phyloP scores from a whole-genome alignment of 2,113 vertebrate species.

The Myotis davidii region DNA sequence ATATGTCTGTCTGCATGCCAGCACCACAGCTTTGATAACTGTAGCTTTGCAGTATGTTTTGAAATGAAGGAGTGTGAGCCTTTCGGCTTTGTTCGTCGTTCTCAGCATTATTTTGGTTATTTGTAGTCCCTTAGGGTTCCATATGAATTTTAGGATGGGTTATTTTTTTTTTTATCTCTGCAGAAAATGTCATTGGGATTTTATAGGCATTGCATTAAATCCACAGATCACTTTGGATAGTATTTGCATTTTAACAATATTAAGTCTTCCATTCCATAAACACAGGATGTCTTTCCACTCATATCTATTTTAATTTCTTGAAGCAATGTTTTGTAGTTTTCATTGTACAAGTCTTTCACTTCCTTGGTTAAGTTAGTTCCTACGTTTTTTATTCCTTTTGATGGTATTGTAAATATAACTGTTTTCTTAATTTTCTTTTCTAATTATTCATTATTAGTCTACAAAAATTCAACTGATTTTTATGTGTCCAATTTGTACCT shows the following conservation, averaged over 20 bases:
- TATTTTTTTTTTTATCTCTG: neutral
- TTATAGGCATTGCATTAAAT: neutral
- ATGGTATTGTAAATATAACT: neutral
- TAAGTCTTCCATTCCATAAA: neutral
- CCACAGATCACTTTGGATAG: neutral
- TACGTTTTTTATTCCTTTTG: neutral
- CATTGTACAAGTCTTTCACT: neutral
- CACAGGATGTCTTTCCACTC: neutral
- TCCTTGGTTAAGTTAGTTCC: neutral
- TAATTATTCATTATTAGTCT: neutral
- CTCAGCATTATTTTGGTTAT: neutral
- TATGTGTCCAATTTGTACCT: neutral
- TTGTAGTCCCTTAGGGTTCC: neutral
- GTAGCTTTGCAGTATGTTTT: neutral
- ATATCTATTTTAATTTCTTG: neutral
- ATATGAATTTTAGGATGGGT: neutral
- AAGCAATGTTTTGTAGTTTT: neutral
- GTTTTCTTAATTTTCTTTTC: neutral
- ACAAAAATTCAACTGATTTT: neutral
- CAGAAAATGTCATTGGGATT: neutral
- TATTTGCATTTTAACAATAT: neutral
- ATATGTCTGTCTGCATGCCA: neutral
- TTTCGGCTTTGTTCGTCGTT: neutral
- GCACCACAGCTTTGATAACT: neutral
- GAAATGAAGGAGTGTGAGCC: neutral